Percentiles rank a stretch among this genome's conserved stretches.
These are phyloP conservation scores for Neomonachus schauinslandi DNA, from an alignment of 2,113 vertebrate species.

Conservation along the genomic window DNA sequence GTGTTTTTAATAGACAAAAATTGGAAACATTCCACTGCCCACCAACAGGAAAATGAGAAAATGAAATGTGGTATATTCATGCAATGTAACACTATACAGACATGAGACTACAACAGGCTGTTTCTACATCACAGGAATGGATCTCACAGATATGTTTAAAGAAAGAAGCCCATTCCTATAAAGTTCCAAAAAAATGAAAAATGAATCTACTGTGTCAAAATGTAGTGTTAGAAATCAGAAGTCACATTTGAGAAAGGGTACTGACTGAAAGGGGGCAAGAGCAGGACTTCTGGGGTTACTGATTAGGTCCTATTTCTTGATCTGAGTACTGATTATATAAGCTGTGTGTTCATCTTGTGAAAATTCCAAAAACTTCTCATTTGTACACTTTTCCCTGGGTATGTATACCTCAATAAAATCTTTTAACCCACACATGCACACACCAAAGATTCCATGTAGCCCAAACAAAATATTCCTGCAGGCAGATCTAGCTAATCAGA, in stretches of 20 bases:
- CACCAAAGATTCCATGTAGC: background rate
- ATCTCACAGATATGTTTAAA: background rate
- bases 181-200: background rate
- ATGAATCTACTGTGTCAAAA: background rate
- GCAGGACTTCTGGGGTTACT: background rate
- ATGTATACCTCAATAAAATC: conserved; percentile 8
- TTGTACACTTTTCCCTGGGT: background rate
- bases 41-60: conserved; percentile 36
- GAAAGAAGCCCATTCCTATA: background rate
- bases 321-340: background rate
- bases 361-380: background rate
- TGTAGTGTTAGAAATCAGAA: background rate
- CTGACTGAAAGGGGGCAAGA: background rate
- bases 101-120: background rate
- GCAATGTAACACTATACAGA: background rate
- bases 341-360: background rate
- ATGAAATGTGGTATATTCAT: background rate
- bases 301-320: background rate
- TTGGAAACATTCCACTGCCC: background rate
- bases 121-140: background rate
- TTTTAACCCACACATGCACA: background rate
- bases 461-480: background rate
- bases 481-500: background rate
- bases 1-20: conserved; percentile 32
- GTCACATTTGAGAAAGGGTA: background rate